Evolutionary conservation across 2,113 vertebrate genomes (phyloP).

Genomic region (Chloropsis hardwickii): DNA sequence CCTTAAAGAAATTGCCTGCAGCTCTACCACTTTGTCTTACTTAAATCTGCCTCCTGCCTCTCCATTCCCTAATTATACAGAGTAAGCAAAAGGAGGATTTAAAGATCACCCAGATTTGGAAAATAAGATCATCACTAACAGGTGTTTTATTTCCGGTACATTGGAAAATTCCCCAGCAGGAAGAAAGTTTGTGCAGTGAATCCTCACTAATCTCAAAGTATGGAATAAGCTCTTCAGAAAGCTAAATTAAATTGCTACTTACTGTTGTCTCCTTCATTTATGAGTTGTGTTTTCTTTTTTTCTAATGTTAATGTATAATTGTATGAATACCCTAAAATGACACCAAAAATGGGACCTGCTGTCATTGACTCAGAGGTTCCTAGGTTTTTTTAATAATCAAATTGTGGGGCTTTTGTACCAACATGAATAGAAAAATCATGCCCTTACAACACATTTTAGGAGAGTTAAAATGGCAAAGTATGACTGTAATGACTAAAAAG

Average conservation of each 20-base stretch:
- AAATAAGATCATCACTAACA: neutral
- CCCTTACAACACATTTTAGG: neutral
- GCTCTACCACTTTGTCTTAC: neutral
- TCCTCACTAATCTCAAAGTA: neutral
- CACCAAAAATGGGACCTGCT: neutral
- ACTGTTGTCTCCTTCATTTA: neutral
- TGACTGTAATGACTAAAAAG: neutral
- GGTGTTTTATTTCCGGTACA: neutral
- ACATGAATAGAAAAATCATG: neutral
- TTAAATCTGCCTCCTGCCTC: neutral
- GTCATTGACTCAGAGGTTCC: neutral
- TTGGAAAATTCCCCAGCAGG: neutral
- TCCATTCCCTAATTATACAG: neutral
- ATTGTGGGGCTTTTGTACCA: neutral
- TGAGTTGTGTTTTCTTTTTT: neutral
- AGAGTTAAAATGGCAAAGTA: neutral
- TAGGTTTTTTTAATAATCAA: neutral
- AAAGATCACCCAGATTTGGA: neutral
- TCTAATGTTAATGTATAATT: neutral
- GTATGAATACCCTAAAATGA: neutral
- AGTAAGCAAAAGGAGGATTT: neutral
- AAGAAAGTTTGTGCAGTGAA: neutral
- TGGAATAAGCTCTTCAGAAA: neutral
- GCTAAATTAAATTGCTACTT: neutral
- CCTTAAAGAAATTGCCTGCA: neutral